Evolutionary conservation across 2,888 invertebrate genomes (phyloP).

Genomic region (Rhamphomyia laevipes): DNA sequence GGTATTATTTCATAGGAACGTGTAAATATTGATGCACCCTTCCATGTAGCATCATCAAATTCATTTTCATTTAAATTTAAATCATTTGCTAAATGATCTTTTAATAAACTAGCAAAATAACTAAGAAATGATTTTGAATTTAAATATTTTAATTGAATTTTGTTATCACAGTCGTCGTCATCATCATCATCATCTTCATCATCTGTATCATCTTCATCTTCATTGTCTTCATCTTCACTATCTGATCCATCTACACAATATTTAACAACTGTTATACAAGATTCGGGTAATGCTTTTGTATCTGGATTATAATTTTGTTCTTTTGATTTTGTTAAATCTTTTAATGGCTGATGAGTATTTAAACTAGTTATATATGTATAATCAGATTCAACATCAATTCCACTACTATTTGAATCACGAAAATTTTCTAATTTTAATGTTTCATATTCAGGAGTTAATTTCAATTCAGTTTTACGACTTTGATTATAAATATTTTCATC

Average conservation of each 20-base stretch:
- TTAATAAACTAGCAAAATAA: conserved; percentile 52
- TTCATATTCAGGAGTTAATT: neutral
- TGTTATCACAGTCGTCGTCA: neutral
- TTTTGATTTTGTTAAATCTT: conserved; percentile 22
- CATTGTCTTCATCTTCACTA: conserved; percentile 21
- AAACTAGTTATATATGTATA: conserved; percentile 50
- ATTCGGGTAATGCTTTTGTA: conserved; percentile 26
- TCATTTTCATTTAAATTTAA: conserved; percentile 46
- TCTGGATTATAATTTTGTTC: conserved; percentile 14
- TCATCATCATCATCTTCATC: conserved; percentile 15
- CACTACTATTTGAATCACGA: neutral
- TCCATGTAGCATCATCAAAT: conserved; percentile 44
- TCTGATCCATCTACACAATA: conserved; percentile 23
- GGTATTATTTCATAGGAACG: conserved; percentile 56
- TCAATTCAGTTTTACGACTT: neutral
- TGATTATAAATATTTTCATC: neutral
- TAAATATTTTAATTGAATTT: conserved; percentile 34
- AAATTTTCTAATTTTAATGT: neutral
- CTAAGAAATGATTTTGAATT: conserved; percentile 57
- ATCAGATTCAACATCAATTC: conserved; percentile 17
- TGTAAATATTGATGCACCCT: conserved; percentile 57
- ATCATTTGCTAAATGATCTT: conserved; percentile 44
- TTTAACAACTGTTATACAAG: conserved; percentile 26
- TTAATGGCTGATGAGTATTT: conserved; percentile 46
- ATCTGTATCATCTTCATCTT: conserved; percentile 16